Evolutionary conservation across 2,797 vertebrate genomes (phyloP), one percentile per base, ranked within the genome.

Genomic region (Enteromius paludinosus): DNA sequence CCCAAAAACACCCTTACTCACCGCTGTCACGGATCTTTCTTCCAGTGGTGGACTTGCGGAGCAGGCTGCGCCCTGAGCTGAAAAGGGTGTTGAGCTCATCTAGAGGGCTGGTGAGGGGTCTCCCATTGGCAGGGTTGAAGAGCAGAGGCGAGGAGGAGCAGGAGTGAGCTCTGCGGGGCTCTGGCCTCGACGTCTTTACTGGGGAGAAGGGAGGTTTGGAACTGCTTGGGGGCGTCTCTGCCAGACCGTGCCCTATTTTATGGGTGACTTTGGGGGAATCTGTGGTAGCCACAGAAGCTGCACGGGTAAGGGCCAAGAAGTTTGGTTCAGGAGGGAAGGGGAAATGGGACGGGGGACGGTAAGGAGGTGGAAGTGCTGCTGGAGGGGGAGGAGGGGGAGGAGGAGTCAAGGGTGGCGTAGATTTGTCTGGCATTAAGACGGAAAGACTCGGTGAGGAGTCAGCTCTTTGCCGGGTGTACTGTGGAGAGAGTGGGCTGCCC

Each of bases 31-130:
- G 94, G 90, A 97, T 97, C 88, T 94, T 98, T 62, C 96, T 94
- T n/a, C 97, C 97, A 0, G 94, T 95, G 3, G 96, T 94, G 15
- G 98, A 97, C 90, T 96, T 98, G 82, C 96, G 95, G 28, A 99
- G 94, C 79, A 97, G 92, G 59, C 94, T 97, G 86, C 96, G 93
- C 54, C 98, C 98, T 20, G 97, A 98, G 92, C 91, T 99, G 92
- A 99, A 98, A 81, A 99, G 92, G 6, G 96, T 98, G 85, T 96
- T 96, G 86, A 99, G 96, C 90, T 99, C 98, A 75, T 99, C 98
- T 82, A 99, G 94, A 0, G 98, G 98, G 89, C 98, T 99, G 91
- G 95, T 96, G 54, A 98, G 91, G 0, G 96, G 93, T 68, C 97
- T 94, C 56, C 94, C 90, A 85, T 95, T 96, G 78, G 96, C 95